Conservation (phyloP, 2,113 vertebrate species). For the Felis chaus region DNA sequence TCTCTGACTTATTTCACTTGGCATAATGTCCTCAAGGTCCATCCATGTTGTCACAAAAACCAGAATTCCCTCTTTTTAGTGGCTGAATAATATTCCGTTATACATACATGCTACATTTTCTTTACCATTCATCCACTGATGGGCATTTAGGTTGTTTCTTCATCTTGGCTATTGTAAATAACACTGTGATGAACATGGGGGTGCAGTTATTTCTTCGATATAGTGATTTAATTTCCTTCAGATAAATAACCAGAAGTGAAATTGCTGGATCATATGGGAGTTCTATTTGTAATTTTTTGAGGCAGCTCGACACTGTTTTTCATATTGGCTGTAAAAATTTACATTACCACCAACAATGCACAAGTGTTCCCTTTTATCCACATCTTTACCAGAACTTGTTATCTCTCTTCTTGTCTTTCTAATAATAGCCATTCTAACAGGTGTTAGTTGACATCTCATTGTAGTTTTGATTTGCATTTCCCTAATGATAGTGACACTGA, state of each 20-base stretch:
- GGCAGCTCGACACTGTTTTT: background rate
- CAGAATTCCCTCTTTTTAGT: background rate
- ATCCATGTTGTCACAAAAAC: background rate
- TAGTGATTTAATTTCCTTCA: background rate
- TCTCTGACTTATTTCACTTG: background rate
- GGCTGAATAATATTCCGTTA: background rate
- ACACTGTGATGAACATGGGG: background rate
- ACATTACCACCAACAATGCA: background rate
- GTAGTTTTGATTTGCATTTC: background rate
- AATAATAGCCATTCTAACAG: background rate
- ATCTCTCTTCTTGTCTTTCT: background rate
- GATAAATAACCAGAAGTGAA: background rate
- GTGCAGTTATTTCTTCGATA: background rate
- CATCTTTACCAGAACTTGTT: background rate
- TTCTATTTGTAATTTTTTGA: background rate
- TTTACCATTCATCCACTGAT: background rate
- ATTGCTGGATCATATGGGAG: background rate
- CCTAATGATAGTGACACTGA: background rate
- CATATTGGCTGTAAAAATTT: background rate
- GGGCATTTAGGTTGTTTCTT: background rate
- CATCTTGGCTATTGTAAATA: background rate
- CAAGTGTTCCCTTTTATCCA: background rate
- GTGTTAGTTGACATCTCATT: background rate
- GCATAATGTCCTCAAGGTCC: background rate
- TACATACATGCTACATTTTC: background rate